A percentile compares a stretch with the other conserved stretches of the same genome.
Evolutionary conservation across 2,113 vertebrate species (phyloP).

Genomic region (Psittacus erithacus): DNA sequence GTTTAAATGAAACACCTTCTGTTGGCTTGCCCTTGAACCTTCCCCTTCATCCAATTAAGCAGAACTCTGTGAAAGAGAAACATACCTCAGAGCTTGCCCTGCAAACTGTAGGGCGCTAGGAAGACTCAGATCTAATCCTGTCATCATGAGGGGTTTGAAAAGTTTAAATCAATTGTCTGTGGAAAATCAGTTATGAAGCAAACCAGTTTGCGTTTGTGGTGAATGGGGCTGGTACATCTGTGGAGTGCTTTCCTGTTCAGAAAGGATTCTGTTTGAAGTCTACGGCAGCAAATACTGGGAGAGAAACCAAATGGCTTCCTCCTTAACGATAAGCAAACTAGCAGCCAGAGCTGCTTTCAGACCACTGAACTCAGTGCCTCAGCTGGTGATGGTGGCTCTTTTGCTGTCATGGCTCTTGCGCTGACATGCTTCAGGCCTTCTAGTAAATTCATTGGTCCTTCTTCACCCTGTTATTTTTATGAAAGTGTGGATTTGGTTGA

Average conservation of each 20-base stretch:
- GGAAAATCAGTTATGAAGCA: conserved; percentile 63
- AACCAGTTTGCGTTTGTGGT: conserved; percentile 30
- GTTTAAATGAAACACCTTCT: conserved; percentile 66
- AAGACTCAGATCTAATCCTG: conserved; percentile 59
- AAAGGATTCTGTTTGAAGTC: not conserved
- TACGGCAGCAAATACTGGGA: not conserved
- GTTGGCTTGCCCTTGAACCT: conserved; percentile 69
- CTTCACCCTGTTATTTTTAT: not conserved
- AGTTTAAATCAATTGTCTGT: conserved; percentile 61
- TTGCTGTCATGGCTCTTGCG: not conserved
- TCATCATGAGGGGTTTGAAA: conserved; percentile 52
- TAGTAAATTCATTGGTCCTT: not conserved
- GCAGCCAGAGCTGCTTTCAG: not conserved
- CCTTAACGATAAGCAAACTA: not conserved
- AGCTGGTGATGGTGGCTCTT: not conserved
- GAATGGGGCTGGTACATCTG: not conserved
- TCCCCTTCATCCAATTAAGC: conserved; percentile 63
- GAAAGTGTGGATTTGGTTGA: not conserved
- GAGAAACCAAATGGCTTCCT: not conserved
- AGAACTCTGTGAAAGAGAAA: conserved; percentile 53
- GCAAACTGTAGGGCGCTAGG: not conserved
- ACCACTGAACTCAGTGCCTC: not conserved
- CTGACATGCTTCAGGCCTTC: not conserved
- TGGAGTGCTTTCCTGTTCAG: not conserved
- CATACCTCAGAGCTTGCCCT: not conserved